phyloP scores from a whole-genome alignment of 2,113 vertebrate genomes.

The Rhinoderma darwinii region DNA sequence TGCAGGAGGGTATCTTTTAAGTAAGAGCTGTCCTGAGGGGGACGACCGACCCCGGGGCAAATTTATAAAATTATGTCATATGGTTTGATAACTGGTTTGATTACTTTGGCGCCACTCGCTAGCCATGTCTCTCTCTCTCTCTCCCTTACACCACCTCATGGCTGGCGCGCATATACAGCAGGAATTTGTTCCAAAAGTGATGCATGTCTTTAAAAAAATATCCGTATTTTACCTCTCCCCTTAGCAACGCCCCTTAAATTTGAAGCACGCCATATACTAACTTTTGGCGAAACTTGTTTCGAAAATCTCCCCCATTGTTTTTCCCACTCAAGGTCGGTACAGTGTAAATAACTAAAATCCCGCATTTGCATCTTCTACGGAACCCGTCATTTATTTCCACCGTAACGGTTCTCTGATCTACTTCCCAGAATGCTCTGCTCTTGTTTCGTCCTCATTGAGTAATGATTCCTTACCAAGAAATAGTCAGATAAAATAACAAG shows the following conservation, averaged over 20 bases:
- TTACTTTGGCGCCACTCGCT: too few species aligned
- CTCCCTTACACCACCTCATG: too few species aligned
- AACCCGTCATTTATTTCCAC: not conserved
- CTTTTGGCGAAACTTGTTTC: too few species aligned
- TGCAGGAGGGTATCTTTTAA: too few species aligned
- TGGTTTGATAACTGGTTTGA: too few species aligned
- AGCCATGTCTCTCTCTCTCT: too few species aligned
- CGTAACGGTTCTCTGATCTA: not conserved
- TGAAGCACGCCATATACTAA: not conserved
- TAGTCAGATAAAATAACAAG: not conserved
- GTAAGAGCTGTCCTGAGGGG: too few species aligned
- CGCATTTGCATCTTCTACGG: not conserved
- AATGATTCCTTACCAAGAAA: conserved; percentile 9
- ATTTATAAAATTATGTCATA: too few species aligned
- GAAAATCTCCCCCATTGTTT: not conserved
- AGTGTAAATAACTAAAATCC: not conserved
- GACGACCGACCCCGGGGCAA: too few species aligned
- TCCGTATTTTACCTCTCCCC: not conserved
- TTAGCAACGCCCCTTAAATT: too few species aligned
- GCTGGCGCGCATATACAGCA: too few species aligned
- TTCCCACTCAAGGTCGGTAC: not conserved
- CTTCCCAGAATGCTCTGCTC: not conserved
- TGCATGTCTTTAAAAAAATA: not conserved
- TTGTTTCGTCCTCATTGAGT: not conserved
- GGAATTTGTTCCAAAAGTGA: not conserved